A percentile compares a stretch with the other conserved stretches of the same genome.
Conservation (phyloP, 2,113 vertebrate species). For the Papio anubis region DNA sequence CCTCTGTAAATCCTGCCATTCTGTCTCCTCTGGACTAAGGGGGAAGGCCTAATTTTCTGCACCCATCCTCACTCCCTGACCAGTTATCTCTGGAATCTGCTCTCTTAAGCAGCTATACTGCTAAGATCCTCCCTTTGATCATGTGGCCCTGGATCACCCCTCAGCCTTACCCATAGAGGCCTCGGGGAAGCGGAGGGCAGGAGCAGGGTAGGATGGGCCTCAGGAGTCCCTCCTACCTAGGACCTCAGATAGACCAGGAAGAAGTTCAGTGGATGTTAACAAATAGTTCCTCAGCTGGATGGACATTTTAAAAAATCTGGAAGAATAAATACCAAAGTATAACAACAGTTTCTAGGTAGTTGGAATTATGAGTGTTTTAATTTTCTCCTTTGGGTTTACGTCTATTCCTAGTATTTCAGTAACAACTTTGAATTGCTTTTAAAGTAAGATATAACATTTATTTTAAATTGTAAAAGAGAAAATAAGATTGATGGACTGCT, state of each 20-base stretch:
- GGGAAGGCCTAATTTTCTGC: not conserved
- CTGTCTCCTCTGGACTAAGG: not conserved
- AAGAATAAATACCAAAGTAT: not conserved
- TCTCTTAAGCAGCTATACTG: not conserved
- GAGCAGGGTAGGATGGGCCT: not conserved
- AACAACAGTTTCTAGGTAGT: not conserved
- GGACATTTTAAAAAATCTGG: not conserved
- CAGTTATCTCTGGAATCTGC: not conserved
- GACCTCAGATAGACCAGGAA: not conserved
- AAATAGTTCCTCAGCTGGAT: not conserved
- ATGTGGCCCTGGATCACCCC: not conserved
- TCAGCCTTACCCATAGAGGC: not conserved
- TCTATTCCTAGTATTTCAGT: slow-evolving; percentile 33
- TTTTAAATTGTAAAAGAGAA: not conserved
- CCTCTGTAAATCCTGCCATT: not conserved
- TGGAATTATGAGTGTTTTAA: not conserved
- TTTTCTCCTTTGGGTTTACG: not conserved
- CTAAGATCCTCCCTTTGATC: not conserved
- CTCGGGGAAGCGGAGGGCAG: not conserved
- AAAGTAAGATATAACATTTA: not conserved
- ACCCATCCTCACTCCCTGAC: not conserved
- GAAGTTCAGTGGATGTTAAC: not conserved
- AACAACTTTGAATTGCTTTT: not conserved
- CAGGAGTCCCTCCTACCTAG: not conserved
- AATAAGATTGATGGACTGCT: not conserved